These are phyloP conservation scores for Kobus ellipsiprymnus DNA, from an alignment of 2,113 vertebrate species.

Conservation along the genomic window DNA sequence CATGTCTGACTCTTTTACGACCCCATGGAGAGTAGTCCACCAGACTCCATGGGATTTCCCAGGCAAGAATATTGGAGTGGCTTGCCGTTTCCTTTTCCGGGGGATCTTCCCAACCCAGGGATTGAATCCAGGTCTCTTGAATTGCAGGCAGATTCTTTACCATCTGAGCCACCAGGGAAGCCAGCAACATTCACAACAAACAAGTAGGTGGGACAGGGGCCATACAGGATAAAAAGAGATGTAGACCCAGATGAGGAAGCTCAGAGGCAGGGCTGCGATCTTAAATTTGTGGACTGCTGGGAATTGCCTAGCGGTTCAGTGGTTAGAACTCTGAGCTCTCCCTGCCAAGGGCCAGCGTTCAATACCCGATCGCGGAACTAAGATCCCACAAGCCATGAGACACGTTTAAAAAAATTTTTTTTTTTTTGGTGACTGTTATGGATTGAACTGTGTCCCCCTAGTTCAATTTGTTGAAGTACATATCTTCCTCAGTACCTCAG, in stretches of 20 bases:
- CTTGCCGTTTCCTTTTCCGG: not conserved
- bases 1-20: not conserved
- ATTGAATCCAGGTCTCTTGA: not conserved
- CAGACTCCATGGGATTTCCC: not conserved
- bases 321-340: not conserved
- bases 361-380: accelerated
- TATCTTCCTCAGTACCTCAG: no score
- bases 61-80: not conserved
- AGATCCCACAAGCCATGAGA: not conserved
- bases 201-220: not conserved
- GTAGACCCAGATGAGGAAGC: not conserved
- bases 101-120: not conserved
- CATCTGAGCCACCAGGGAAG: not conserved
- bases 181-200: not conserved
- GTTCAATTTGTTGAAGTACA: not conserved
- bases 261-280: not conserved
- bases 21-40: not conserved
- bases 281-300: not conserved
- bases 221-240: not conserved
- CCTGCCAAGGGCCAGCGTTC: not conserved
- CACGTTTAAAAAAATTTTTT: not conserved
- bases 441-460: not conserved
- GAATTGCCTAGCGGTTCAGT: not conserved
- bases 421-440: not conserved
- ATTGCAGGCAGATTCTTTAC: not conserved